Base-by-base conservation (phyloP, 2,888 invertebrate species). In the Zhuqinia jingwanae region DNA sequence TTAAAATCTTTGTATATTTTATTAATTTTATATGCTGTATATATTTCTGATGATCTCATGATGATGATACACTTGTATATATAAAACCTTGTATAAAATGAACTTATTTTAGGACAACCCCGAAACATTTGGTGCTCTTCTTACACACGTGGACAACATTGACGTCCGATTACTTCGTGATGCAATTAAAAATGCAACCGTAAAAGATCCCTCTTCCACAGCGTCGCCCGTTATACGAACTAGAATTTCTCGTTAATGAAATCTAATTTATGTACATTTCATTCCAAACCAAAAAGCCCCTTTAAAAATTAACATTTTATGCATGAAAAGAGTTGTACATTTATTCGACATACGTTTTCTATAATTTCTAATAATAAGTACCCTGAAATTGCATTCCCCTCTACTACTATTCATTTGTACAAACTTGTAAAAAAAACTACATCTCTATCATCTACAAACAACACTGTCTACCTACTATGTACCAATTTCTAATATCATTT, bases 131-230 rank as follows among this genome's bases (percentile, higher is more conserved):
- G 84, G 56, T 65, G 84, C 84, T 56, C 50, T 77, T 27, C 68
- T 89, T 13, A 89, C 89, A 10, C 89, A 89, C 56, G 83, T 89
- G 70, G 89, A 89, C 84, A 82, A 88, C 78, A 80, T 89, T 25
- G 89, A 89, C 75, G 65, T 88, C 58, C 82, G 89, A 56, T 65
- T 86, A n/a, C 87, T 89, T 68, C 87, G 78, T 36, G 79, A 84
- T 20, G 84, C 84, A 65, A 84, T 76, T 77, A 76, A 77, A 84
- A 77, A 77, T 56, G 76, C 68, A 6, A 83, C 76, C n/a, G 36
- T 76, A 13, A 75, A 56, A 11, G 36, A 82, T 53, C 17, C 25
- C 8, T 0, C 17, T 36, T 36, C 82, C 73, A 25, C 25, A 17
- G n/a, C 75, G n/a, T 3, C 36, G 36, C 36, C 36, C 36, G 36